Evolutionary conservation across 2,113 vertebrate genomes (phyloP), one percentile per base, ranked within the genome.

Genomic region (Nothocercus julius): DNA sequence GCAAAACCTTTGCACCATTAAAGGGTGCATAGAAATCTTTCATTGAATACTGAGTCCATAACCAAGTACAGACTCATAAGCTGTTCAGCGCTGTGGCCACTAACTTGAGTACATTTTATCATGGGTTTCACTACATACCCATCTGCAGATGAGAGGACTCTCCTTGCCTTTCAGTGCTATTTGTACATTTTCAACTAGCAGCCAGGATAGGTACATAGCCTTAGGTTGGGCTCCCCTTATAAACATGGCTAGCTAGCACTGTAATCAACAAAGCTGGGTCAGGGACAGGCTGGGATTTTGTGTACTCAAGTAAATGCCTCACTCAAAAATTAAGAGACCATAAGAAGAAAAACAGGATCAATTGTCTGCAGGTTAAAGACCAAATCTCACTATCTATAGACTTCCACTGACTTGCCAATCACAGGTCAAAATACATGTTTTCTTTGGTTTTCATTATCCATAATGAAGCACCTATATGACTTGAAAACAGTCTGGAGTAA

Each of bases 401-500:
- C 40, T 85, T n/a, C n/a, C 25, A 76, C 73, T 84, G 61, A 82
- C 32, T 81, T 58, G 64, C 61, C 76, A 78, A n/a, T 61, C 53
- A 68, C 69, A 76, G 62, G 69, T 90, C 80, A 93, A 89, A 89
- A 89, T 79, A 62, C 9, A 4, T 5, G 11, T 58, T 87, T 89
- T 78, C 73, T 87, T 69, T 59, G 27, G 30, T 67, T 92, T 85
- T 82, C 34, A 24, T 91, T 79, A 40, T 74, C 44, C 58, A 25
- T 72, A 84, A 53, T 34, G 58, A 91, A 94, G 86, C 22, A 90
- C 8, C 47, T 68, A 14, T 44, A 63, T 13, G 28, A 81, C 66
- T 90, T 91, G 51, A 77, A 61, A 90, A 91, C 51, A 79, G 17
- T 9, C 87, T 10, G 7, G 51, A 78, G 42, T 49, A 87, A 88